A percentile compares a stretch with the other conserved stretches of the same genome.
Conservation (phyloP, 1,140 invertebrate species). For the Agraylea sexmaculata region DNA sequence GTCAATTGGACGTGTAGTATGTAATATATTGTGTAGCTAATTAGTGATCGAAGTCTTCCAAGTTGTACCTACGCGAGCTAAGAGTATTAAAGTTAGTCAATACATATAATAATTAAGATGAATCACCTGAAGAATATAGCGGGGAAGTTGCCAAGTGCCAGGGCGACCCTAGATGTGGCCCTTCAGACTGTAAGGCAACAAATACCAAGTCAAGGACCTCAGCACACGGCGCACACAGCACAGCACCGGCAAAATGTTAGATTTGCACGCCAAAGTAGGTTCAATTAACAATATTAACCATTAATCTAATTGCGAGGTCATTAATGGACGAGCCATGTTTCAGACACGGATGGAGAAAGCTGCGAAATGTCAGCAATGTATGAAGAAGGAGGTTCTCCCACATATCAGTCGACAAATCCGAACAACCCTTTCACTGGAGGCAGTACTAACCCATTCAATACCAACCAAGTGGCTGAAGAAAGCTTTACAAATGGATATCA, state of each 20-base stretch:
- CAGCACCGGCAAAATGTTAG: slow-evolving; percentile 45
- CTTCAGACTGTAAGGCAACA: slow-evolving; percentile 67
- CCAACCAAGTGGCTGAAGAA: slow-evolving; percentile 36
- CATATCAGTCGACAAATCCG: slow-evolving; percentile 39
- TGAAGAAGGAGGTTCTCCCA: slow-evolving; percentile 31
- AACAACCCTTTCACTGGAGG: slow-evolving; percentile 31
- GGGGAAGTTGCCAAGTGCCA: slow-evolving; percentile 53
- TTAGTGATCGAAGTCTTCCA: too few relatives aligned
- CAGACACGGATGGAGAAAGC: slow-evolving; percentile 39
- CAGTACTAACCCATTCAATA: slow-evolving; percentile 25
- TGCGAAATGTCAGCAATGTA: slow-evolving; percentile 39
- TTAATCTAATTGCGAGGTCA: not conserved
- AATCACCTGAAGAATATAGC: slow-evolving; percentile 34
- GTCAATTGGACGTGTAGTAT: too few relatives aligned
- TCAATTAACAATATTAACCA: slow-evolving; percentile 15
- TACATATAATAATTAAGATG: too few relatives aligned
- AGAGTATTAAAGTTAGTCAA: too few relatives aligned
- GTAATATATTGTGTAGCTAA: too few relatives aligned
- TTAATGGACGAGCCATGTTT: slow-evolving; percentile 25
- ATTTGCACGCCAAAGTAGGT: slow-evolving; percentile 48
- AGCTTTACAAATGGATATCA: slow-evolving; percentile 41
- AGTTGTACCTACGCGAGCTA: too few relatives aligned
- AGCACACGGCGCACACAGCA: slow-evolving; percentile 39
- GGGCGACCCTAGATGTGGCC: slow-evolving; percentile 63
- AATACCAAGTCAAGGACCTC: slow-evolving; percentile 52